These are phyloP conservation scores for Phenacoccus solenopsis DNA, from an alignment of 1,140 invertebrate species.

Conservation along the genomic window DNA sequence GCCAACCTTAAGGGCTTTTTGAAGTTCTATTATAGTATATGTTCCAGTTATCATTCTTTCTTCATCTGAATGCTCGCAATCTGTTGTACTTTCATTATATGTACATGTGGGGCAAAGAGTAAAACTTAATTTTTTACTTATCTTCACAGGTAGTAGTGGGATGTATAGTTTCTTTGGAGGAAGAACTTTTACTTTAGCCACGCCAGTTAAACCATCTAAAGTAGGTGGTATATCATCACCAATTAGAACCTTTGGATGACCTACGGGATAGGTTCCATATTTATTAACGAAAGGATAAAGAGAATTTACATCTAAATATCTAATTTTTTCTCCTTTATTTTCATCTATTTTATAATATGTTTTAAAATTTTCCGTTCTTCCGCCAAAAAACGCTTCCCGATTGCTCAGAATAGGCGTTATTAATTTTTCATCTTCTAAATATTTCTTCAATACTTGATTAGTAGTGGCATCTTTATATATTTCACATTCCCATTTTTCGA, in stretches of 20 bases:
- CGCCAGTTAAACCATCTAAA: slow-evolving; percentile 5
- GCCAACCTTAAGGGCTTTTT: slow-evolving; percentile 29
- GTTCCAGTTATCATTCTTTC: slow-evolving; percentile 32
- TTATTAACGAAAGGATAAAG: not conserved
- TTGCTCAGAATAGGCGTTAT: not conserved
- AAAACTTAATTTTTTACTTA: slow-evolving; percentile 30
- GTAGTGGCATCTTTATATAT: not conserved
- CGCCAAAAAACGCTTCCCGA: slow-evolving; percentile 9
- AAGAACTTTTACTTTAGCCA: slow-evolving; percentile 30
- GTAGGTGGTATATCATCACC: not conserved
- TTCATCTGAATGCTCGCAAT: slow-evolving; percentile 28
- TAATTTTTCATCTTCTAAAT: not conserved
- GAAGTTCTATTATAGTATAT: slow-evolving; percentile 32
- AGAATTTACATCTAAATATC: not conserved
- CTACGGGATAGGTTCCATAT: not conserved
- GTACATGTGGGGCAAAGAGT: slow-evolving; percentile 29
- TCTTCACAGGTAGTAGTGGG: slow-evolving; percentile 28
- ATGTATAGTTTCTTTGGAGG: slow-evolving; percentile 30
- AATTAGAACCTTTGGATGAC: not conserved
- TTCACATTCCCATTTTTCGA: not conserved
- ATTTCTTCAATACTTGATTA: not conserved
- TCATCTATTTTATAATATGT: not conserved
- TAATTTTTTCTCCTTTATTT: not conserved
- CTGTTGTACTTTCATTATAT: slow-evolving; percentile 12
- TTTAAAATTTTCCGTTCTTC: not conserved